Base-by-base conservation (phyloP, 2,113 vertebrate species). In the Cephalopholis sonnerati region DNA sequence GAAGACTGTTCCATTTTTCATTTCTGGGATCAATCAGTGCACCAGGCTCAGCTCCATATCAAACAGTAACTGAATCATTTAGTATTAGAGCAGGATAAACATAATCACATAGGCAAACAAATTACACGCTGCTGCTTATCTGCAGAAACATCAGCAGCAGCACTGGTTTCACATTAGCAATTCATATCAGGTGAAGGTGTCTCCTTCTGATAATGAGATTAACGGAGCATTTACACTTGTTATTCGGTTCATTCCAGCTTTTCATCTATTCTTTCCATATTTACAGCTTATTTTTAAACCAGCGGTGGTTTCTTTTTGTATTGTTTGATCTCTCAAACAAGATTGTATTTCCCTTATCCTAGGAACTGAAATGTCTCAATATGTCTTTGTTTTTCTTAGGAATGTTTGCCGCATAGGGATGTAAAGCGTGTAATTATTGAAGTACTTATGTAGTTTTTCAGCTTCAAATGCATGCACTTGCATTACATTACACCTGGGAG, bases 51-150 rank as follows among this genome's bases (percentile, higher is more conserved):
- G 80, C 24, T 32, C 63, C 41, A 50, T 73, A 78, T 89, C 69
- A 88, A 71, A 83, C 78, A 83, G 64, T 74, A 74, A 69, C 69
- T 51, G 74, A 88, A 83, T 87, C 71, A 79, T 90, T 92, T 82
- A 84, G 76, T 70, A 84, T 81, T 85, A 75, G 53, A 48, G 65
- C 53, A 16, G 82, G 70, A 88, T 80, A 76, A 83, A 92, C 51
- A 76, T 81, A 83, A 91, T 79, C 76, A 66, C 74, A 83, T 67
- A 63, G 77, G 46, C 55, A 92, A 89, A 89, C 74, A 85, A 83
- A 87, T 82, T 82, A 81, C 75, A 83, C 3, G 25, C 70, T 50
- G 24, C 44, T 7, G 65, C 66, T 87, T 77, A 87, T 90, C 76
- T 83, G 64, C 61, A 51, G 39, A 51, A 57, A 81, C 44, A 87